Conservation (phyloP, 2,113 vertebrate species). For the Globicephala melas region DNA sequence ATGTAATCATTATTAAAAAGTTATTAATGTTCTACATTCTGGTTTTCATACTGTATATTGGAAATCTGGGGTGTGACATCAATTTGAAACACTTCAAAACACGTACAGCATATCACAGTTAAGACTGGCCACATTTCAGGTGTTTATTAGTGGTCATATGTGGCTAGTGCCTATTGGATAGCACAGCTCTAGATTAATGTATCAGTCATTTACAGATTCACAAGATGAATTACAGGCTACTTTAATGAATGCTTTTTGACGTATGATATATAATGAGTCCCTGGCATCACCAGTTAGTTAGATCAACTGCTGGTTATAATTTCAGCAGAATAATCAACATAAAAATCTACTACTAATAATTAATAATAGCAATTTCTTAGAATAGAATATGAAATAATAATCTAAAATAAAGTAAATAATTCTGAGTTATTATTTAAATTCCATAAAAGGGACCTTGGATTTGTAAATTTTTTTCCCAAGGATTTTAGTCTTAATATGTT, state of each 20-base stretch:
- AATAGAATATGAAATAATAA: not conserved
- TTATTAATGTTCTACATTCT: not conserved
- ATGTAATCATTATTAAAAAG: not conserved
- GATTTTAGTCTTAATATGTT: not conserved
- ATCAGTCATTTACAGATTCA: not conserved
- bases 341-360: too few species aligned
- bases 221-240: not conserved
- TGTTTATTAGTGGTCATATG: not conserved
- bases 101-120: not conserved
- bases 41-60: not conserved
- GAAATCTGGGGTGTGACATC: not conserved
- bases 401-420: not conserved
- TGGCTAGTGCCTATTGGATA: not conserved
- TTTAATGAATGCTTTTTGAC: constrained; percentile 1
- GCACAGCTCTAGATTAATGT: not conserved
- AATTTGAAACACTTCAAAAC: not conserved
- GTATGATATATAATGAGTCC: not conserved
- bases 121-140: not conserved
- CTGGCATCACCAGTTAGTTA: not conserved
- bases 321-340: not conserved
- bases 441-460: not conserved
- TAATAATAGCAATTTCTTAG: too few species aligned
- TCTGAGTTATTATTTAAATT: constrained; percentile 15
- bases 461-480: not conserved
- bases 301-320: not conserved